A percentile compares a stretch with the other conserved stretches of the same genome.
These are phyloP conservation scores for Phataginus tricuspis DNA, from an alignment of 2,797 vertebrate species.

Conservation along the genomic window DNA sequence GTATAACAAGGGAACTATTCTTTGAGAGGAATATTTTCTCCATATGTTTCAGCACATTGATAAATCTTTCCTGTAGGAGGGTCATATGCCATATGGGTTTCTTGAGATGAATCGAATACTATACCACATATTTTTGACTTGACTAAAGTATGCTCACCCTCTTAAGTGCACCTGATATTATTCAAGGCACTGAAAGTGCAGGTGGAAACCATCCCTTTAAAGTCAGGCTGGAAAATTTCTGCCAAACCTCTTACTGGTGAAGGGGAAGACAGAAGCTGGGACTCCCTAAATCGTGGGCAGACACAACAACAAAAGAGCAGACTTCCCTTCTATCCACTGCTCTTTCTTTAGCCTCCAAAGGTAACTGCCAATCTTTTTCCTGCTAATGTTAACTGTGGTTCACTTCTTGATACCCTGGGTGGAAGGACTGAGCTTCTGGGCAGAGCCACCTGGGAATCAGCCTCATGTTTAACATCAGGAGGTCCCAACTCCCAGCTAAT, in stretches of 20 bases:
- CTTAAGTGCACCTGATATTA: neutral
- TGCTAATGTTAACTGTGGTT: conserved; percentile 82
- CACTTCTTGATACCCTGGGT: conserved; percentile 68
- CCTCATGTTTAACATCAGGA: conserved; percentile 78
- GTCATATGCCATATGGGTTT: neutral
- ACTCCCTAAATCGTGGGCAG: conserved; percentile 4
- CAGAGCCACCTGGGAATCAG: conserved; percentile 76
- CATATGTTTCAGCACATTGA: neutral
- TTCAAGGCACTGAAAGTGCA: neutral
- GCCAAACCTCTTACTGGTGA: neutral
- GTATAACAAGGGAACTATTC: neutral
- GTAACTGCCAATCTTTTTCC: conserved; percentile 78
- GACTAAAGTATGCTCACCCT: neutral
- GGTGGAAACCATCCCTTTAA: neutral
- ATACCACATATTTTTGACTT: neutral
- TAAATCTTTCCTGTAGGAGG: neutral
- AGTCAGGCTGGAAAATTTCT: neutral
- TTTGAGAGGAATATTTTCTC: neutral
- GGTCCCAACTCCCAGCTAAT: conserved; percentile 71
- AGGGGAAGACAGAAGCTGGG: neutral
- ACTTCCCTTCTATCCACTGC: conserved; percentile 61
- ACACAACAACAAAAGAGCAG: neutral
- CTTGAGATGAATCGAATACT: neutral
- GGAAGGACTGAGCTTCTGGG: conserved; percentile 71
- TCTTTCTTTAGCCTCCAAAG: conserved; percentile 86